These are phyloP conservation scores for Ophonus ardosiacus DNA, from an alignment of 2,888 invertebrate genomes.

Conservation along the genomic window DNA sequence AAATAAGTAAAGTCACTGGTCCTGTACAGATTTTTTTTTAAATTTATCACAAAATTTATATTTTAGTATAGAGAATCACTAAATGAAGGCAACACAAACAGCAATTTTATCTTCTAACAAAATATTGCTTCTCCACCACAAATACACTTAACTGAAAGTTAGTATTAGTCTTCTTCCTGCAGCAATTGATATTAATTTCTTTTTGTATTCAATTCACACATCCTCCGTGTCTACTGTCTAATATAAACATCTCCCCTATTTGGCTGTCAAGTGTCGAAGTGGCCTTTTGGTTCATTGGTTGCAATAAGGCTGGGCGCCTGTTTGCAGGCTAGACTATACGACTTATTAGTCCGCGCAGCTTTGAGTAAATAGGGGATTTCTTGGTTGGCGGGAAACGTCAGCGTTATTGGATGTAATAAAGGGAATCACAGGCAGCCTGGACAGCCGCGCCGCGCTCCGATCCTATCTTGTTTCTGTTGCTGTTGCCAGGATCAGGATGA, in stretches of 20 bases:
- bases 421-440: slow-evolving; percentile 46
- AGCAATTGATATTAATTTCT: neutral
- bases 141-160: too few species aligned
- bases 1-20: too few species aligned
- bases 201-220: neutral
- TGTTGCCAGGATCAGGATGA: slow-evolving; percentile 14
- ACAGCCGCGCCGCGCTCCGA: slow-evolving; percentile 2
- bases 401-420: slow-evolving; percentile 64
- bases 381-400: slow-evolving; percentile 54
- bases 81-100: too few species aligned
- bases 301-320: slow-evolving; percentile 27
- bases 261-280: neutral
- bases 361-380: slow-evolving; percentile 60
- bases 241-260: neutral
- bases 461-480: slow-evolving; percentile 23
- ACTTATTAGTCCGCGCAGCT: slow-evolving; percentile 62
- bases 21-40: too few species aligned
- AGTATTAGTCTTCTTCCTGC: neutral
- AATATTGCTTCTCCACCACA: too few species aligned
- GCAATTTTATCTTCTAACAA: too few species aligned
- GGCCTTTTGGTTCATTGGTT: slow-evolving; percentile 32
- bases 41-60: too few species aligned
- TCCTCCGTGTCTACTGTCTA: neutral
- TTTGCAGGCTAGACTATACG: slow-evolving; percentile 49
- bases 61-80: too few species aligned